phyloP scores from a whole-genome alignment of 2,888 invertebrate genomes.

The Scaptomyza reducta region DNA sequence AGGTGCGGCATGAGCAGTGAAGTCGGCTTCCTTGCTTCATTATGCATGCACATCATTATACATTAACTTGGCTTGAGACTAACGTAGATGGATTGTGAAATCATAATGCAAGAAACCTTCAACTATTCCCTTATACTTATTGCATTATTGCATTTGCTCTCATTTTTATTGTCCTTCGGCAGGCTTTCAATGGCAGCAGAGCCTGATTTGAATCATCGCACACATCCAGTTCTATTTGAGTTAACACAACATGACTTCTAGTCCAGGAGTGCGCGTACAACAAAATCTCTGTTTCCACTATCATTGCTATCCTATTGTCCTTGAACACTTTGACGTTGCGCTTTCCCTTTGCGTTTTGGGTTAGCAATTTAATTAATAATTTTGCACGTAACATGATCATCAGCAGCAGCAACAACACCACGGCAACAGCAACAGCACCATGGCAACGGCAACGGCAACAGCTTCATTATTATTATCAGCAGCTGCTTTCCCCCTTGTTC shows the following conservation, averaged over 20 bases:
- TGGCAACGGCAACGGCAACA: slow-evolving; percentile 23
- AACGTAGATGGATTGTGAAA: too few species aligned
- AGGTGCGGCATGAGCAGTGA: not conserved
- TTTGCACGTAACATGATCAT: slow-evolving; percentile 45
- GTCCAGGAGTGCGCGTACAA: slow-evolving; percentile 34
- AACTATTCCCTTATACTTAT: too few species aligned
- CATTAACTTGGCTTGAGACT: not conserved
- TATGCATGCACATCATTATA: slow-evolving; percentile 37
- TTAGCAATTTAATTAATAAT: slow-evolving; percentile 65
- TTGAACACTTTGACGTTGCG: not conserved
- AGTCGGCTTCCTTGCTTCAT: slow-evolving; percentile 21
- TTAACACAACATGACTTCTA: slow-evolving; percentile 62
- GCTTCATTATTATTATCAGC: slow-evolving; percentile 19
- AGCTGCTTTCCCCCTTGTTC: not conserved
- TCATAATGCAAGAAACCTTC: too few species aligned
- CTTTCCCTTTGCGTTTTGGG: not conserved
- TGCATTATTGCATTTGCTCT: too few species aligned
- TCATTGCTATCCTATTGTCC: slow-evolving; percentile 7
- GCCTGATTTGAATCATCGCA: slow-evolving; percentile 60
- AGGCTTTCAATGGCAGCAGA: slow-evolving; percentile 22
- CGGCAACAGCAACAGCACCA: slow-evolving; percentile 32
- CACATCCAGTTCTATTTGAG: slow-evolving; percentile 62
- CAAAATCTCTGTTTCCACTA: slow-evolving; percentile 29
- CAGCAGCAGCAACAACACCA: slow-evolving; percentile 28
- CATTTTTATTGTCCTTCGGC: too few species aligned